Percentiles rank a stretch among this genome's conserved stretches.
Evolutionary conservation across 2,888 invertebrate species (phyloP).

Genomic region (Caenorhabditis drosophilae): DNA sequence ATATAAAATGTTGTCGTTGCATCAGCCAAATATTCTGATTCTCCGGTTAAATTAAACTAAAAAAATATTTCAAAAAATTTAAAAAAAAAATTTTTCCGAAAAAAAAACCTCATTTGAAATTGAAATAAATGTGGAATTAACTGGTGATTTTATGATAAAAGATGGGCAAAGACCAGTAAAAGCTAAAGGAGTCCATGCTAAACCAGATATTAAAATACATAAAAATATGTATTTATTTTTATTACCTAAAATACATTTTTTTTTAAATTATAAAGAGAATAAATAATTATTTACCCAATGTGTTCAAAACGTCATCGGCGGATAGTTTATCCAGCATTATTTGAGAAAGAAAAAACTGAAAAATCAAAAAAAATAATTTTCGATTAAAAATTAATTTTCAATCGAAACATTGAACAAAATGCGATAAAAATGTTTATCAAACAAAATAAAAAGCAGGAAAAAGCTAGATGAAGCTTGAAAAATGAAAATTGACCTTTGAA

Average conservation of each 20-base stretch:
- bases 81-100: too few relatives aligned
- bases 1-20: conserved; percentile 49
- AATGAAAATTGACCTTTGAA: too few relatives aligned
- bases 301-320: conserved; percentile 34
- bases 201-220: conserved; percentile 32
- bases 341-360: conserved; percentile 14
- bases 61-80: too few relatives aligned
- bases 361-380: neutral
- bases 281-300: conserved; percentile 25
- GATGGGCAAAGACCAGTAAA: conserved; percentile 38
- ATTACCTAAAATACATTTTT: conserved; percentile 13
- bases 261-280: too few relatives aligned
- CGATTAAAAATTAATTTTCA: neutral
- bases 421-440: conserved; percentile 16
- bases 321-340: conserved; percentile 22
- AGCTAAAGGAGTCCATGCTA: conserved; percentile 38
- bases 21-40: conserved; percentile 42
- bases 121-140: conserved; percentile 19
- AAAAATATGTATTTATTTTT: conserved; percentile 19
- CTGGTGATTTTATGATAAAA: conserved; percentile 25
- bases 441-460: conserved; percentile 1
- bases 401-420: neutral
- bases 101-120: conserved; percentile 14
- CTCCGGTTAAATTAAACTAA: conserved; percentile 47
- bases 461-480: too few relatives aligned